Conservation (phyloP, 2,113 vertebrate genomes). For the Pardalotus punctatus region DNA sequence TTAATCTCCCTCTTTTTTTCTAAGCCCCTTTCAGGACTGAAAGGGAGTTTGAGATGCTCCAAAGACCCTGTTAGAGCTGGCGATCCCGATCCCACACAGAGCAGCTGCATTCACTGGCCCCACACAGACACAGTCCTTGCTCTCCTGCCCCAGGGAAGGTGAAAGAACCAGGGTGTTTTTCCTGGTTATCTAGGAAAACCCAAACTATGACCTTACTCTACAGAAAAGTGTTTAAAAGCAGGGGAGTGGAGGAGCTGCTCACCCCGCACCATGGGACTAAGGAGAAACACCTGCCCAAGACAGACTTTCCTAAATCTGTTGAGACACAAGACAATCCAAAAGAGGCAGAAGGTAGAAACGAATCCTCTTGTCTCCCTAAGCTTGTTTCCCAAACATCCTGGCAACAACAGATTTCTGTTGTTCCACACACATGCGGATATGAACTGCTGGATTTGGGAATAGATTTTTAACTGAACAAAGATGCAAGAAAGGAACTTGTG, state of each 20-base stretch:
- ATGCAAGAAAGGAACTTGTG: background rate
- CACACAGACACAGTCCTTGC: background rate
- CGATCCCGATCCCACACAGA: fast-evolving
- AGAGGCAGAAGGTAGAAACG: background rate
- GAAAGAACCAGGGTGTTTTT: background rate
- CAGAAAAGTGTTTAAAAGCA: fast-evolving
- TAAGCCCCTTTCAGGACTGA: background rate
- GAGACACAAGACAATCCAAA: background rate
- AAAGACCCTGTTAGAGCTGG: fast-evolving
- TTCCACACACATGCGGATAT: fast-evolving
- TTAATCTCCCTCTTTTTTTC: background rate
- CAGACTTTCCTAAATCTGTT: background rate
- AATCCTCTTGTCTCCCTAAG: background rate
- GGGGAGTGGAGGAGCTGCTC: background rate
- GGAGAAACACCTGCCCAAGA: background rate
- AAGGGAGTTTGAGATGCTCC: background rate
- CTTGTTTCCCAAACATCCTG: background rate
- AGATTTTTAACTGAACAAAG: background rate
- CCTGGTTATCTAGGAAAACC: background rate
- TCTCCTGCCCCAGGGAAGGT: background rate
- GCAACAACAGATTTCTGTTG: background rate
- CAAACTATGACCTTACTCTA: fast-evolving
- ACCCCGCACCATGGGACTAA: fast-evolving
- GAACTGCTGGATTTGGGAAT: background rate
- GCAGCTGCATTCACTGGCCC: fast-evolving